Evolutionary conservation across 1,140 invertebrate genomes (phyloP), one percentile per base, ranked within the genome.

Genomic region (Charaxes varanes): DNA sequence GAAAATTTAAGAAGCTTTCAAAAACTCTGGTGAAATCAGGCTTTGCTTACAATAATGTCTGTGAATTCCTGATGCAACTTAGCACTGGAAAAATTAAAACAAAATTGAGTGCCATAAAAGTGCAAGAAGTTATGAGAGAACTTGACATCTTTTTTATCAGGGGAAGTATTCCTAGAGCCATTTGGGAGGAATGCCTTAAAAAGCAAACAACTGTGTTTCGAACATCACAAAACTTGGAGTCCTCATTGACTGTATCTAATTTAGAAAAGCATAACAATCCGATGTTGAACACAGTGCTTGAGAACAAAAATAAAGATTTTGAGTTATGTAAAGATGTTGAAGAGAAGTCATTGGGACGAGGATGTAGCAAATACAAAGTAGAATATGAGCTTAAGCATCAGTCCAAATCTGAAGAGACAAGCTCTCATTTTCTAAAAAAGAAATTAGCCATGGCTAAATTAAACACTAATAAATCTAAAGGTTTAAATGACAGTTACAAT

Each of bases 241-340:
- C 42, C 0, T 2, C 38, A 2, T 28, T 69, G 6, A 65, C 55
- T 0, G 17, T 40, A 6, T 50, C 48, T 4, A 71, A 66, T 44
- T 6, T 67, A 8, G 37, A 59, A 22, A 59, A 52, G 16, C 58
- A 66, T 21, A 63, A 63, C 18, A 46, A 56, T n/a, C 3, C 33
- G 21, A 37, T 43, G 6, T 26, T 55, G 6, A 32, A 50, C 21
- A 26, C 18, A 12, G 7, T 72, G 15, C 3, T 71, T 0, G 18
- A 64, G 12, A 62, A 57, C 7, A 72, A 78, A 30, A 23, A 45
- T 1, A 54, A 53, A 14, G 68, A 68, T 22, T 55, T 78, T 16
- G 53, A 72, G 8, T 31, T 57, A 2, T 78, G 67, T 31, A 69
- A 73, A 51, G 73, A 62, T 24, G 13, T 65, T 7, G 64, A 78